phyloP scores from a whole-genome alignment of 1,140 invertebrate species.

The Anastatus disparis region DNA sequence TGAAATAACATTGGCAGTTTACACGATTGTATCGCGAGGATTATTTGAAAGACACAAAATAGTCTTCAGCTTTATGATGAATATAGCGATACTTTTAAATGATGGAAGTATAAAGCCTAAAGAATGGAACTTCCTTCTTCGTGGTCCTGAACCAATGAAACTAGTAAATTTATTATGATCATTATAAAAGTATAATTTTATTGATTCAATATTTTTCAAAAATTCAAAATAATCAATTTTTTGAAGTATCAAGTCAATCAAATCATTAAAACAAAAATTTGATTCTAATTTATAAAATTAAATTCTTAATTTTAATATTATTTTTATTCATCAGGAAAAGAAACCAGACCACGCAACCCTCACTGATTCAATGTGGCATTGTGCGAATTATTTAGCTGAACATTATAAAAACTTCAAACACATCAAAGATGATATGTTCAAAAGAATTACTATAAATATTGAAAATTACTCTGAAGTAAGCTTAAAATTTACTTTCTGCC shows the following conservation, averaged over 20 bases:
- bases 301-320: too few species aligned
- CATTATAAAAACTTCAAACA: conserved; percentile 68
- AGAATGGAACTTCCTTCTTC: conserved; percentile 81
- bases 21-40: conserved; percentile 86
- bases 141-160: conserved; percentile 68
- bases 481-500: conserved; percentile 20
- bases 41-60: conserved; percentile 93
- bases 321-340: conserved; percentile 54
- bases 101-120: conserved; percentile 66
- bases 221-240: too few species aligned
- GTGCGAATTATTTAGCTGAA: conserved; percentile 69
- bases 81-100: conserved; percentile 78
- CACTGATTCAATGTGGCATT: conserved; percentile 73
- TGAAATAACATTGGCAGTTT: conserved; percentile 85
- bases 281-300: too few species aligned
- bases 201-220: neutral
- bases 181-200: neutral
- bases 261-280: too few species aligned
- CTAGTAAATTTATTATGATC: conserved; percentile 42
- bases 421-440: conserved; percentile 67
- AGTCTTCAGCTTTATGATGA: conserved; percentile 87
- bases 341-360: conserved; percentile 69
- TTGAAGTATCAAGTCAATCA: too few species aligned
- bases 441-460: conserved; percentile 70
- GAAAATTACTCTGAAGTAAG: conserved; percentile 71